A percentile compares a stretch with the other conserved stretches of the same genome.
Evolutionary conservation across 2,888 invertebrate species (phyloP).

Genomic region (Dasysyrphus albostriatus): DNA sequence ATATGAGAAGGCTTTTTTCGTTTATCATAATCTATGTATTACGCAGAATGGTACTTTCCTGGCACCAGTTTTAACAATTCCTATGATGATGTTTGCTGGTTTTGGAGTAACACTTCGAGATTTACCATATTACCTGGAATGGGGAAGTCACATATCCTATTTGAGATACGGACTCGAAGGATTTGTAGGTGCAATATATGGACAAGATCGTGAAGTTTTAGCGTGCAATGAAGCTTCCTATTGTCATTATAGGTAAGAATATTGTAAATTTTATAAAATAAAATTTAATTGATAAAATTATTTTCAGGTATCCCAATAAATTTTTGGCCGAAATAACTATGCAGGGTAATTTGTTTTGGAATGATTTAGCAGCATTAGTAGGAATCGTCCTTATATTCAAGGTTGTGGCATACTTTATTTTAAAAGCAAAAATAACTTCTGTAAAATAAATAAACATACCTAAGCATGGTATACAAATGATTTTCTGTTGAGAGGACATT

Average conservation of each 20-base stretch:
- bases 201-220: slow-evolving; percentile 89
- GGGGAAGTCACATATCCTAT: slow-evolving; percentile 97
- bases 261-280: background rate
- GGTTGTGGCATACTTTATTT: slow-evolving; percentile 88
- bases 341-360: slow-evolving; percentile 92
- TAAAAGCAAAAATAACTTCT: slow-evolving; percentile 90
- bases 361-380: slow-evolving; percentile 90
- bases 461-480: background rate
- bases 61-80: slow-evolving; percentile 95
- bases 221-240: slow-evolving; percentile 90
- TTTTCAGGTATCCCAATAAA: slow-evolving; percentile 89
- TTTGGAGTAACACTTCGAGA: slow-evolving; percentile 96
- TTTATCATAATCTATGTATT: background rate
- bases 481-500: background rate
- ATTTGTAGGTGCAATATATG: slow-evolving; percentile 92
- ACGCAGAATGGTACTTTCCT: slow-evolving; percentile 96
- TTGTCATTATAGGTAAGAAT: slow-evolving; percentile 89
- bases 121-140: slow-evolving; percentile 92
- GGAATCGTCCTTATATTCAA: slow-evolving; percentile 88
- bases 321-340: slow-evolving; percentile 93
- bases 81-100: slow-evolving; percentile 98
- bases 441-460: slow-evolving; percentile 79
- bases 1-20: background rate
- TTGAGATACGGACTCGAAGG: slow-evolving; percentile 96
- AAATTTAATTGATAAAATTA: background rate